Conservation (phyloP, 2,888 invertebrate species). For the Tiphia femorata region DNA sequence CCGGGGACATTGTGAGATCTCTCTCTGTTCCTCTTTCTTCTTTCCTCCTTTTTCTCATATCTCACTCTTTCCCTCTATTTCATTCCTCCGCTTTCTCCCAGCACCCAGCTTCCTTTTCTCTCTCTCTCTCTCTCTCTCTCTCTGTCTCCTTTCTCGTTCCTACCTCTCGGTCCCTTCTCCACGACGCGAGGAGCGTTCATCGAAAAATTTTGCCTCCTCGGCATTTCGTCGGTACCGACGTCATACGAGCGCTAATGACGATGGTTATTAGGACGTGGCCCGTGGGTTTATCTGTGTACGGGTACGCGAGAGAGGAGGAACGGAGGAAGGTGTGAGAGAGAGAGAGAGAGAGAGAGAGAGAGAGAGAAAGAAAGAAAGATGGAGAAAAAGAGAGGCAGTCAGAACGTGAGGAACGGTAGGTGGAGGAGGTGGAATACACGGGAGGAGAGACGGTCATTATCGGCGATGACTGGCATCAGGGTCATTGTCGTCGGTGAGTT, state of each 20-base stretch:
- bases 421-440: slow-evolving; percentile 4
- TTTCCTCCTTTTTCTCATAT: neutral
- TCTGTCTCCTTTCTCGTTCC: neutral
- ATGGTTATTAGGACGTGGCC: slow-evolving; percentile 48
- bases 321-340: neutral
- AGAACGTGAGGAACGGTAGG: too few species aligned
- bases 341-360: slow-evolving; percentile 24
- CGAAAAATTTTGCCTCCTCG: slow-evolving; percentile 32
- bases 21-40: slow-evolving; percentile 1
- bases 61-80: too few species aligned
- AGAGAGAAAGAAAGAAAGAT: slow-evolving; percentile 14
- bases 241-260: slow-evolving; percentile 49
- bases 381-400: neutral
- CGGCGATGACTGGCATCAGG: slow-evolving; percentile 60
- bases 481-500: slow-evolving; percentile 54
- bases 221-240: slow-evolving; percentile 9
- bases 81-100: too few species aligned
- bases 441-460: slow-evolving; percentile 54
- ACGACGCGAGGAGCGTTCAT: slow-evolving; percentile 11
- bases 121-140: slow-evolving; percentile 2
- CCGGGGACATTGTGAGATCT: slow-evolving; percentile 36
- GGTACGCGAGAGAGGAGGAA: slow-evolving; percentile 14
- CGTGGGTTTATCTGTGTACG: slow-evolving; percentile 1
- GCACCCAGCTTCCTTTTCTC: too few species aligned
- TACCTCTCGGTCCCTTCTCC: too few species aligned